Evolutionary conservation across 2,888 invertebrate genomes (phyloP).

Genomic region (Galerucella nymphaeae): DNA sequence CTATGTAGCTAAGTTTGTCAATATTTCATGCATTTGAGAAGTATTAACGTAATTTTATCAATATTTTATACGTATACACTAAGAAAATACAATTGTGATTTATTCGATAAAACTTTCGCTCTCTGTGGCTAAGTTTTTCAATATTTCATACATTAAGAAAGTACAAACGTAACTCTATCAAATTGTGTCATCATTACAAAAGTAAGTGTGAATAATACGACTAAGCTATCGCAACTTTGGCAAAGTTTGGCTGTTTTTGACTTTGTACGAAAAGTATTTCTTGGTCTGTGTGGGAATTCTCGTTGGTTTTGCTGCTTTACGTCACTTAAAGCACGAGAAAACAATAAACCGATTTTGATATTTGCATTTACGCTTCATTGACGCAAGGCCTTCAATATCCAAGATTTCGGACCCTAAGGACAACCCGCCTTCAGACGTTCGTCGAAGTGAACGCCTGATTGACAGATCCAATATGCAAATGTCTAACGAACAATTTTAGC

Average conservation of each 20-base stretch:
- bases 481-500: neutral
- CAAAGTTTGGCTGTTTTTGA: neutral
- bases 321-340: neutral
- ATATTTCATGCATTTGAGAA: neutral
- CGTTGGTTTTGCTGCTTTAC: neutral
- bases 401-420: neutral
- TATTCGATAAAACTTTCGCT: neutral
- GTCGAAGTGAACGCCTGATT: neutral
- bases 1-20: neutral
- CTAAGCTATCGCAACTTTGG: neutral
- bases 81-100: neutral
- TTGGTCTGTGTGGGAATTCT: neutral
- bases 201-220: neutral
- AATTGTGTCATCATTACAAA: no score
- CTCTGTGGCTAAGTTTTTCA: neutral
- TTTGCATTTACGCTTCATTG: neutral
- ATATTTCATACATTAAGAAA: neutral
- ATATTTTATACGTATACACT: neutral
- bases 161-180: neutral
- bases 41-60: neutral
- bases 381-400: neutral
- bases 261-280: neutral
- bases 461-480: neutral
- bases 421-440: neutral
- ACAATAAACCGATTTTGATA: neutral